phyloP scores from a whole-genome alignment of 2,113 vertebrate species.

The Ia io region DNA sequence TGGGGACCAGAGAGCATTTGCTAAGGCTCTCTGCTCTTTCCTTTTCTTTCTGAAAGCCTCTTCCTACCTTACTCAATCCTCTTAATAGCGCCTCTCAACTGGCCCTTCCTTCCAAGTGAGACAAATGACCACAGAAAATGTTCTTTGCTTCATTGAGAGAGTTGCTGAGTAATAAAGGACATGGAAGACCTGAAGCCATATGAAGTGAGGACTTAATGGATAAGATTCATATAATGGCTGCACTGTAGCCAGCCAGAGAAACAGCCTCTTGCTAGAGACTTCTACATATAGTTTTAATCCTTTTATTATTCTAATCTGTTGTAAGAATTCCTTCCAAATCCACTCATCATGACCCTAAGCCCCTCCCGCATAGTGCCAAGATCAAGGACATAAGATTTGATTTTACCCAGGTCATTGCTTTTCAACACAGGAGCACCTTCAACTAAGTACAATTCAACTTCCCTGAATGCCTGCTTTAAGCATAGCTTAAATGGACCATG shows the following conservation, averaged over 20 bases:
- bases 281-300: conserved; percentile 19
- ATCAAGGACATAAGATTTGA: conserved; percentile 48
- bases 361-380: neutral
- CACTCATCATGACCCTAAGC: neutral
- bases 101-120: conserved; percentile 6
- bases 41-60: conserved; percentile 37
- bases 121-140: conserved; percentile 57
- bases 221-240: conserved; percentile 24
- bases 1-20: conserved; percentile 10
- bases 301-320: conserved; percentile 28
- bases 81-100: conserved; percentile 14
- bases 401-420: conserved; percentile 54
- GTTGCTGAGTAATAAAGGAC: conserved; percentile 44
- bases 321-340: neutral
- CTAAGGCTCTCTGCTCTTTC: conserved; percentile 14
- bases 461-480: conserved; percentile 12
- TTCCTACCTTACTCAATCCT: conserved; percentile 25
- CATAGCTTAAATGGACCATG: conserved; percentile 37
- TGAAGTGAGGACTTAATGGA: conserved; percentile 42
- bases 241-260: conserved; percentile 26
- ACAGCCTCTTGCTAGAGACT: neutral
- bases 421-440: conserved; percentile 35
- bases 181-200: conserved; percentile 43
- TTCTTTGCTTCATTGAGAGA: conserved; percentile 26
- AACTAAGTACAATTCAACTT: conserved; percentile 53